phyloP scores from a whole-genome alignment of 2,797 vertebrate species.

The Mustela erminea region DNA sequence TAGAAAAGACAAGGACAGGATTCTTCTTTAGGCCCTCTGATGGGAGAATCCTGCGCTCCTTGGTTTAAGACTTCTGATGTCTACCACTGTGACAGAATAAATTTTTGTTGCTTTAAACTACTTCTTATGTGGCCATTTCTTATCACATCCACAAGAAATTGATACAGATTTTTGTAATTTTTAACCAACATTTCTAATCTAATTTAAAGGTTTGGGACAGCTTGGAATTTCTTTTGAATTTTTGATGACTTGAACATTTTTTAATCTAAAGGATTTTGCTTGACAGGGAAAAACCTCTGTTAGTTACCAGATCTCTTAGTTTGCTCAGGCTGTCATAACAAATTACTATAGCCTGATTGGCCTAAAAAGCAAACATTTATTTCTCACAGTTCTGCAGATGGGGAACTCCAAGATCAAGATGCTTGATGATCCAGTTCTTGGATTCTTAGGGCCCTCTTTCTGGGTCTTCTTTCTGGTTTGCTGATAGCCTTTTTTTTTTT shows the following conservation, averaged over 20 bases:
- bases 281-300: neutral
- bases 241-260: neutral
- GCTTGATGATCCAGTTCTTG: neutral
- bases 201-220: neutral
- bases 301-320: neutral
- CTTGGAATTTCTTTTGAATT: neutral
- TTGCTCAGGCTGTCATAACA: neutral
- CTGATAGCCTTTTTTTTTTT: neutral
- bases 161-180: neutral
- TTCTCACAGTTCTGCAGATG: neutral
- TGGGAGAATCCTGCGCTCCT: neutral
- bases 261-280: slow-evolving; percentile 5
- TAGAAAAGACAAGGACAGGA: neutral
- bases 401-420: neutral
- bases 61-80: neutral
- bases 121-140: neutral
- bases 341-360: neutral
- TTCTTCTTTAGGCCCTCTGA: neutral
- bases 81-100: neutral
- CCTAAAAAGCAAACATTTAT: neutral
- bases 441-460: neutral
- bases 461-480: neutral
- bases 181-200: neutral
- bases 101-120: neutral
- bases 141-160: neutral